A percentile compares a stretch with the other conserved stretches of the same genome.
These are phyloP conservation scores for Lobophora halterata DNA, from an alignment of 2,888 invertebrate species.

Conservation along the genomic window DNA sequence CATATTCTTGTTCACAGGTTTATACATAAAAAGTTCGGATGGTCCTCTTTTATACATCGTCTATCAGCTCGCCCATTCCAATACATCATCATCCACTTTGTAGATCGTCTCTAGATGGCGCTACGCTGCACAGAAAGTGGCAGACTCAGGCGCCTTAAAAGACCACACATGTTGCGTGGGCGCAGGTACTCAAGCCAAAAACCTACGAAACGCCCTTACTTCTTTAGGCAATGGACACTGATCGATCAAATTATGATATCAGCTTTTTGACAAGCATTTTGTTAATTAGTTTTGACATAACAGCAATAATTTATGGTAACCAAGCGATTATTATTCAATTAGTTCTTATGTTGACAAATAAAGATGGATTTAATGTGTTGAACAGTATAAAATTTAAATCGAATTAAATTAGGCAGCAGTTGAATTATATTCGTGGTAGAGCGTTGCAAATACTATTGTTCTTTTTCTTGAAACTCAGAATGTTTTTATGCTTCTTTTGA, in stretches of 20 bases:
- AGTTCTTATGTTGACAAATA: slow-evolving; percentile 19
- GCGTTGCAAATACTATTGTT: too few relatives aligned
- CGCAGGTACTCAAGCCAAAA: slow-evolving; percentile 26
- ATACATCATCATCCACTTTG: too few relatives aligned
- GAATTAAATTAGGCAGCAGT: slow-evolving; percentile 1
- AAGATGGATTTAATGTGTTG: slow-evolving; percentile 14
- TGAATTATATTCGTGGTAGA: too few relatives aligned
- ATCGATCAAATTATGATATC: slow-evolving; percentile 24
- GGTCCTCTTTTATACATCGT: too few relatives aligned
- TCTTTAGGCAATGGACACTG: slow-evolving; percentile 21
- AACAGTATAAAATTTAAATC: slow-evolving; percentile 12
- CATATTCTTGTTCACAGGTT: too few relatives aligned
- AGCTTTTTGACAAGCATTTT: slow-evolving; percentile 15
- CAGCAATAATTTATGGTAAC: slow-evolving; percentile 32
- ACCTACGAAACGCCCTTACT: slow-evolving; percentile 25
- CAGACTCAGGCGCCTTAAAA: slow-evolving; percentile 8
- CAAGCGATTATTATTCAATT: slow-evolving; percentile 20
- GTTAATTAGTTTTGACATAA: slow-evolving; percentile 27
- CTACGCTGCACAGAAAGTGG: slow-evolving; percentile 4
- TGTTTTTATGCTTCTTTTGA: too few relatives aligned
- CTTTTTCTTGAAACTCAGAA: too few relatives aligned
- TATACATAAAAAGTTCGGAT: too few relatives aligned
- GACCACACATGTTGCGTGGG: slow-evolving; percentile 30
- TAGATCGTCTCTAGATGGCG: slow-evolving; percentile 19
- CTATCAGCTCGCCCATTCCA: too few relatives aligned